Conservation (phyloP, 1,140 invertebrate species). For the Euschistus heros region DNA sequence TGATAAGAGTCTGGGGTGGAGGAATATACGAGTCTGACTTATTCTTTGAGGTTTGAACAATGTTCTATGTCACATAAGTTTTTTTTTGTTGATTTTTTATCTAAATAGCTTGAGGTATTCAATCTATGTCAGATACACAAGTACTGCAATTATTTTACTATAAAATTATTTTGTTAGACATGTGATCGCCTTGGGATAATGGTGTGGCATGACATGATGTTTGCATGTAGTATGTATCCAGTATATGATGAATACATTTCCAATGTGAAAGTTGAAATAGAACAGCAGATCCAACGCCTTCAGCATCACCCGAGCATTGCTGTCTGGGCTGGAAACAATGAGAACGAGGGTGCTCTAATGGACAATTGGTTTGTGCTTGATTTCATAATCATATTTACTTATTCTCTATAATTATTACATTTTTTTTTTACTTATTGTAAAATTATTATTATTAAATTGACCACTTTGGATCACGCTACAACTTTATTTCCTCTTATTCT, state of each 20-base stretch:
- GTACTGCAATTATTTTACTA: too few relatives aligned
- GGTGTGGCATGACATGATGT: slow-evolving; percentile 95
- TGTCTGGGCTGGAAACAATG: slow-evolving; percentile 92
- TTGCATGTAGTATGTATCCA: slow-evolving; percentile 94
- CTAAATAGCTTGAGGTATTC: too few relatives aligned
- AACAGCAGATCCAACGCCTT: slow-evolving; percentile 71
- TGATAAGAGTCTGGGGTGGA: slow-evolving; percentile 94
- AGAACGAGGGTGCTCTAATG: slow-evolving; percentile 85
- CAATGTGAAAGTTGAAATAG: slow-evolving; percentile 65
- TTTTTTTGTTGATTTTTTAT: too few relatives aligned
- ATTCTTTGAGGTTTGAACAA: slow-evolving; percentile 64
- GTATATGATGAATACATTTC: slow-evolving; percentile 56
- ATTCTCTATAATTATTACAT: not conserved
- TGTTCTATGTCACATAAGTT: too few relatives aligned
- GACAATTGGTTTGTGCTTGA: slow-evolving; percentile 53
- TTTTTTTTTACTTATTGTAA: not conserved
- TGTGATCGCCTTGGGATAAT: slow-evolving; percentile 72
- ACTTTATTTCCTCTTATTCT: too few relatives aligned
- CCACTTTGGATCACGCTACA: too few relatives aligned
- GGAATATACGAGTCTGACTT: slow-evolving; percentile 87
- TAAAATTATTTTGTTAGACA: too few relatives aligned
- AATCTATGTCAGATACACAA: too few relatives aligned
- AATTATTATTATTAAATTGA: not conserved
- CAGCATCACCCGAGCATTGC: slow-evolving; percentile 83
- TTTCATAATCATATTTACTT: too few relatives aligned